Base-by-base conservation (phyloP, 2,113 vertebrate genomes). In the Micromys minutus region DNA sequence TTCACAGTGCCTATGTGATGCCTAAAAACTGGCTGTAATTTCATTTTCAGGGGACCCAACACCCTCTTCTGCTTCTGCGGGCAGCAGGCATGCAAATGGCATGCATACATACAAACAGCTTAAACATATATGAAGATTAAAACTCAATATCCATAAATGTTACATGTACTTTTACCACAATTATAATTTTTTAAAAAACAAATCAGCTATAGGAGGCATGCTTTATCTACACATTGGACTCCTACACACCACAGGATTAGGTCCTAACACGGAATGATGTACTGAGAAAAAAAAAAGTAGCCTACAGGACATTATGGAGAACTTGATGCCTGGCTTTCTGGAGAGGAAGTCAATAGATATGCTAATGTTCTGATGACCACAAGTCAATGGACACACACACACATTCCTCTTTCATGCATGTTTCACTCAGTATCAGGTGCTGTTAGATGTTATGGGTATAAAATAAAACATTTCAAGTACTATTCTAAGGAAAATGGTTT, bases 401-500 rank as follows among this genome's bases (percentile, higher is more conserved):
- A 76, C 65, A 91, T 36, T 89, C 63, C 84, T 63, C 67, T 81
- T 63, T 63, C 61, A 63, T 63, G 26, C 61, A 26, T 63, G 2
- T 63, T 26, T 63, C 24, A 63, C 29, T 63, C 61, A 63, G 65
- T 47, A 75, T 69, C 72, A 67, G 75, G 34, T 71, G 31, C n/a
- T n/a, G 11, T 77, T 72, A 79, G 21, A 29, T 65, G 6, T 52
- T 45, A 12, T 59, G 61, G 52, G 19, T 85, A 79, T 83, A 90
- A 91, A 61, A 69, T 61, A 94, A 45, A 85, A 61, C 17, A 76
- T 55, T 67, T 42, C 74, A 93, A 63, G 29, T 85, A 84, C 57
- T 80, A 72, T 74, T 91, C 61, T 85, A 91, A 77, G 26, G 13
- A 75, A 42, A 86, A 87, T 15, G 89, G 79, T 61, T 84, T 61